Evolutionary conservation across 2,797 vertebrate genomes (phyloP).

Genomic region (Falco biarmicus): DNA sequence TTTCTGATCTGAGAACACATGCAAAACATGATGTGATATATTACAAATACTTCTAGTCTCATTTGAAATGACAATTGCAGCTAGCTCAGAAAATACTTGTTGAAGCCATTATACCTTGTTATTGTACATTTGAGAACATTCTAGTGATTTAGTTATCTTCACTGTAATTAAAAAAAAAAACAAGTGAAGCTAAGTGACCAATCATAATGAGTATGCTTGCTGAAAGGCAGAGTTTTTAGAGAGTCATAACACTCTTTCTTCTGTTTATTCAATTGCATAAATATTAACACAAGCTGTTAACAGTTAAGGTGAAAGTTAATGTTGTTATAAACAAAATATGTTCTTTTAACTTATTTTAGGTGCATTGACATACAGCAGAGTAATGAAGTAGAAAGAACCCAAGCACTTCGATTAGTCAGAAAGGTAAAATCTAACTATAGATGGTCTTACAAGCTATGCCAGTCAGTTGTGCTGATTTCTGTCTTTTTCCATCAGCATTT

Average conservation of each 20-base stretch:
- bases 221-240: neutral
- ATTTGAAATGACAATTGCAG: neutral
- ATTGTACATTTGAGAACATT: neutral
- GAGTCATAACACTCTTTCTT: neutral
- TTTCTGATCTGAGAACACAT: neutral
- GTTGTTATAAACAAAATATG: neutral
- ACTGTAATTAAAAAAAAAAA: neutral
- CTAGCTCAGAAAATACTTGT: neutral
- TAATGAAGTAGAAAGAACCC: slow-evolving; percentile 98
- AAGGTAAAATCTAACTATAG: slow-evolving; percentile 82
- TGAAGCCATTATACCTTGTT: neutral
- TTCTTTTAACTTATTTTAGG: slow-evolving; percentile 74
- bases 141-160: neutral
- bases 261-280: neutral
- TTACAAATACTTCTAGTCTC: neutral
- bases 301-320: neutral
- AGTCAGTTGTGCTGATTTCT: neutral
- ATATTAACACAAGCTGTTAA: neutral
- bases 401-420: slow-evolving; percentile 95
- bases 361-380: slow-evolving; percentile 99
- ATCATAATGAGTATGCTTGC: neutral
- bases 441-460: neutral
- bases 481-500: neutral
- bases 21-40: neutral
- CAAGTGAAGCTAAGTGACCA: neutral